phyloP scores from a whole-genome alignment of 2,797 vertebrate genomes.

The Mus minutoides region DNA sequence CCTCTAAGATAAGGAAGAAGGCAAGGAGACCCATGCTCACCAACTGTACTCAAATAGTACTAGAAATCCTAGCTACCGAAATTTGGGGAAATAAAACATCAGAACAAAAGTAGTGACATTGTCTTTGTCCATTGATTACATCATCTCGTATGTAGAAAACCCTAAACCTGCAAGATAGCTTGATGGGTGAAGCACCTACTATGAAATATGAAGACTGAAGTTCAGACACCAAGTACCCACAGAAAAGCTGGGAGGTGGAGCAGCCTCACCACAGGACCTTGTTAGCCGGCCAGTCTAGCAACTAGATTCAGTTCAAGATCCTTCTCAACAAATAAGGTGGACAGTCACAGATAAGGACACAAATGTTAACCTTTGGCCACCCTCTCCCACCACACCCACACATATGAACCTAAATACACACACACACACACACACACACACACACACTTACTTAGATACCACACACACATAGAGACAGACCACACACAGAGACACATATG shows the following conservation, averaged over 20 bases:
- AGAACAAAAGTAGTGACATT: background rate
- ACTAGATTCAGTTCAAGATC: background rate
- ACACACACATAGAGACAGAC: too few relatives aligned
- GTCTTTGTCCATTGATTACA: background rate
- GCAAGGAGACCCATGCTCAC: background rate
- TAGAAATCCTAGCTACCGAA: background rate
- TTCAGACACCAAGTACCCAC: background rate
- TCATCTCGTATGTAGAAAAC: background rate
- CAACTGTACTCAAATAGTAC: background rate
- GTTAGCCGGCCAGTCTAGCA: fast-evolving
- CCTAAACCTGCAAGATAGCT: background rate
- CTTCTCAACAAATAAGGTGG: background rate
- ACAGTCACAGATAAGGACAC: background rate
- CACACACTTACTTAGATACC: too few relatives aligned
- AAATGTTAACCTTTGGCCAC: background rate
- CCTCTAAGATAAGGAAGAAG: background rate
- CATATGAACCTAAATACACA: background rate
- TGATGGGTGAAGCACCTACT: background rate
- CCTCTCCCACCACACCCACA: background rate
- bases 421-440: background rate
- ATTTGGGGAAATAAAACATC: background rate
- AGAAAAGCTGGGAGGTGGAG: background rate
- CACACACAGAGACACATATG: background rate
- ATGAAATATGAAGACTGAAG: background rate
- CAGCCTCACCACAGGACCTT: background rate